Conservation (phyloP, 2,113 vertebrate species). For the Turdus rufiventris region DNA sequence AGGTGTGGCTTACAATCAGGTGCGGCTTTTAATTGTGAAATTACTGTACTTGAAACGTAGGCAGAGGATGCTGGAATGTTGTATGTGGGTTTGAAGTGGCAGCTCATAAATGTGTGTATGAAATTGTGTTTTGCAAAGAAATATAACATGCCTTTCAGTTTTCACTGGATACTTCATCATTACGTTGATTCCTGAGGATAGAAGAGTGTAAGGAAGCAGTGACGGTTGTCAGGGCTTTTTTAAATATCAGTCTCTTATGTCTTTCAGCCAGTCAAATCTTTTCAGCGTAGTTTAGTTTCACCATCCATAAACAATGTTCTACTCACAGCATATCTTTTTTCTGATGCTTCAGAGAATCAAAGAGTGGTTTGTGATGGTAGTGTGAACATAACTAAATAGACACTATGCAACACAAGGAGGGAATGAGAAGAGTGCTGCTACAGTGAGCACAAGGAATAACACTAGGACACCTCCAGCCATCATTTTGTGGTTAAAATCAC, state of each 20-base stretch:
- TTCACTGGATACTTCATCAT: background rate
- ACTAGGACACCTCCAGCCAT: background rate
- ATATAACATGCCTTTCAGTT: background rate
- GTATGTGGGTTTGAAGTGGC: background rate
- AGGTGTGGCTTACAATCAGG: too few species aligned
- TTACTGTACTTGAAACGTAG: background rate
- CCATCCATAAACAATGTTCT: background rate
- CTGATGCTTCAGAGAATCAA: background rate
- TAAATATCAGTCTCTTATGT: background rate
- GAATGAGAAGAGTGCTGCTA: background rate
- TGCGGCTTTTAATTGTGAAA: too few species aligned
- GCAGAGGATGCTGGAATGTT: background rate
- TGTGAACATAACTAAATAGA: background rate
- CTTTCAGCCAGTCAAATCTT: background rate
- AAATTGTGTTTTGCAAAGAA: background rate
- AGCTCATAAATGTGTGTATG: background rate
- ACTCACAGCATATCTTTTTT: background rate
- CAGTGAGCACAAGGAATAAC: background rate
- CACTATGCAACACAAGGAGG: background rate
- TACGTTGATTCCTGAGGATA: background rate
- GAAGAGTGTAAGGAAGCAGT: background rate
- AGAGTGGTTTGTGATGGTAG: background rate
- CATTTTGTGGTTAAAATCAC: background rate
- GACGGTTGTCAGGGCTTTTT: accelerated
- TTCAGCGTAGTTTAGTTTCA: background rate